Evolutionary conservation across 2,797 vertebrate species (phyloP), one percentile per base, ranked within the genome.

Genomic region (Tauraco hartlaubi): DNA sequence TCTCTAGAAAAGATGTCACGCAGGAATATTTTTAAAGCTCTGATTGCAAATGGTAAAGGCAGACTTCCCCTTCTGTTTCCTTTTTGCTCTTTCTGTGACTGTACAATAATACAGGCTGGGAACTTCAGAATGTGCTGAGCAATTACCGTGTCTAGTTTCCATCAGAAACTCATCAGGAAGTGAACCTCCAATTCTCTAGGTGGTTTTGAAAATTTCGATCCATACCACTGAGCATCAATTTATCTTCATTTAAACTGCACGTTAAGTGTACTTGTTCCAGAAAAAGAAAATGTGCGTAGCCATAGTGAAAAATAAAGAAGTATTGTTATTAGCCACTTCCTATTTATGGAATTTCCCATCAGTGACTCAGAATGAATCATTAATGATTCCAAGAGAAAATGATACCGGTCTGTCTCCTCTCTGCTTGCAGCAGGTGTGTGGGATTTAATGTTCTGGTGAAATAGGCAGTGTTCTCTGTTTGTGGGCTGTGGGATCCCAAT

Each of bases 361-460:
- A 64, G 61, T 95, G 94, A 97, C 90, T 97, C 96, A 94, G 92
- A 93, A 88, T 97, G 95, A 97, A 96, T 97, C 89, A 96, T 91
- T 96, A 95, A 96, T 92, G 90, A 92, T 95, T 94, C 52, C 83
- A 80, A 46, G 84, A 25, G 25, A 93, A 93, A 95, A 12, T 2
- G 59, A 26, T 94, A 85, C 11, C 73, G 64, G 90, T 95, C 90
- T 96, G 83, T 85, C 95, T 96, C 78, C 62, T 78, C 80, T 91
- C 75, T 73, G 63, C 80, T 80, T 91, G 62, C 90, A 95, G 89
- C 3, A 51, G 66, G 39, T 86, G 87, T 46, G 80, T 94, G 88
- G 93, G 96, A 89, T 85, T 94, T 75, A 90, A 81, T 46, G 37
- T 73, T 91, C 94, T 88, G 87, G 35, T 73, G 85, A 62, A 78